Evolutionary conservation across 2,113 vertebrate species (phyloP).

Genomic region (Anthoscopus minutus): DNA sequence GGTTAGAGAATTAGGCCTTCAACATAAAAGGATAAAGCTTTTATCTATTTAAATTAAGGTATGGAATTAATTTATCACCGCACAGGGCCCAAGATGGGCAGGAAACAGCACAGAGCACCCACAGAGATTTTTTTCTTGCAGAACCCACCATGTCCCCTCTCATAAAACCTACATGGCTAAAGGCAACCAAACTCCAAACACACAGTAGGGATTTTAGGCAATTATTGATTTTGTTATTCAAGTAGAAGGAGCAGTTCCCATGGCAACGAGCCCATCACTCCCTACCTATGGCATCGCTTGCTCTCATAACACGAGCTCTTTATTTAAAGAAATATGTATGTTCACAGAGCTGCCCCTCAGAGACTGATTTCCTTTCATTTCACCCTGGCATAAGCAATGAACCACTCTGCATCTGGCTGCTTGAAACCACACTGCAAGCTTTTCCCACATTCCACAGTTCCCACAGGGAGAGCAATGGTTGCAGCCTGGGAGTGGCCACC

Average conservation of each 20-base stretch:
- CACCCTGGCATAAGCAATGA: fast-evolving
- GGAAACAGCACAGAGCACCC: not conserved
- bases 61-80: not conserved
- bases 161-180: not conserved
- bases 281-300: not conserved
- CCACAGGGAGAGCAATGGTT: fast-evolving
- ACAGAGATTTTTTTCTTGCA: not conserved
- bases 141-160: not conserved
- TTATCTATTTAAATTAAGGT: not conserved
- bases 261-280: conserved; percentile 38
- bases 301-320: not conserved
- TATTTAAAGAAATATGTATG: not conserved
- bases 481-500: no score
- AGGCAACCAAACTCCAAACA: conserved; percentile 19
- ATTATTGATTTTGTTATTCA: conserved; percentile 61
- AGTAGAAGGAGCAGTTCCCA: conserved; percentile 49
- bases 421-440: not conserved
- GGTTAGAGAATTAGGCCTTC: not conserved
- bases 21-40: not conserved
- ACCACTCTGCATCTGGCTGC: fast-evolving
- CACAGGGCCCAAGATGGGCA: fast-evolving
- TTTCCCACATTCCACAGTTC: fast-evolving
- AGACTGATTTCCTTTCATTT: not conserved
- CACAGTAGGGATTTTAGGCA: not conserved
- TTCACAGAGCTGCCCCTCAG: not conserved